Percentiles rank a stretch among this genome's conserved stretches.
Conservation (phyloP, 2,888 invertebrate genomes). For the Cephus spinipes region DNA sequence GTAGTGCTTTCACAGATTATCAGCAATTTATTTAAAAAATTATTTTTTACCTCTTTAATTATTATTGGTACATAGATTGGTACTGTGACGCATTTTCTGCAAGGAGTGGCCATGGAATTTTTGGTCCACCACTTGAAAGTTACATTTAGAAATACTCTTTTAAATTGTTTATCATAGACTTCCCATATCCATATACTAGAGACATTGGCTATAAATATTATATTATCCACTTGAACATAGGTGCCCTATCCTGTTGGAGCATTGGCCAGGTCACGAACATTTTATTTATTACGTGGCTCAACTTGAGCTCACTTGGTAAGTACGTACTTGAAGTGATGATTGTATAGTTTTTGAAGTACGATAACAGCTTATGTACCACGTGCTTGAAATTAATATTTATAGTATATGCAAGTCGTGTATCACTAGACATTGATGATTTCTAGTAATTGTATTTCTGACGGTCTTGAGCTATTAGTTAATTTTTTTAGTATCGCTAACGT, state of each 20-base stretch:
- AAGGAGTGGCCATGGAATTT: too few relatives aligned
- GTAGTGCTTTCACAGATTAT: too few relatives aligned
- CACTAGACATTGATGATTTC: not conserved
- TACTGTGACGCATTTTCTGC: too few relatives aligned
- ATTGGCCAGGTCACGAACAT: not conserved
- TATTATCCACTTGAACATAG: not conserved
- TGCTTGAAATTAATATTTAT: conserved; percentile 36
- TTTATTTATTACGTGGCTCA: not conserved
- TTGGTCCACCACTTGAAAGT: not conserved
- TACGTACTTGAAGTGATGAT: not conserved
- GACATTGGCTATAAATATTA: conserved; percentile 2
- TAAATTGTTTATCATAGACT: too few relatives aligned
- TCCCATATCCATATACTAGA: too few relatives aligned
- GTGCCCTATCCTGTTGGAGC: not conserved
- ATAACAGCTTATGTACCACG: conserved; percentile 2
- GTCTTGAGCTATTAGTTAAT: not conserved
- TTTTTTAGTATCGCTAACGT: too few relatives aligned
- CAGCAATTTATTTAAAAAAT: too few relatives aligned
- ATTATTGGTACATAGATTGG: too few relatives aligned
- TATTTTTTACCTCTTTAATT: too few relatives aligned
- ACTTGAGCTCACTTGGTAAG: not conserved
- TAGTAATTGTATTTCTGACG: not conserved
- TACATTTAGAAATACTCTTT: not conserved
- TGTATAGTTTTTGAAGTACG: not conserved
- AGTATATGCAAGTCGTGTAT: conserved; percentile 29